Base-by-base conservation (phyloP, 2,797 vertebrate genomes). In the Bradypus variegatus region DNA sequence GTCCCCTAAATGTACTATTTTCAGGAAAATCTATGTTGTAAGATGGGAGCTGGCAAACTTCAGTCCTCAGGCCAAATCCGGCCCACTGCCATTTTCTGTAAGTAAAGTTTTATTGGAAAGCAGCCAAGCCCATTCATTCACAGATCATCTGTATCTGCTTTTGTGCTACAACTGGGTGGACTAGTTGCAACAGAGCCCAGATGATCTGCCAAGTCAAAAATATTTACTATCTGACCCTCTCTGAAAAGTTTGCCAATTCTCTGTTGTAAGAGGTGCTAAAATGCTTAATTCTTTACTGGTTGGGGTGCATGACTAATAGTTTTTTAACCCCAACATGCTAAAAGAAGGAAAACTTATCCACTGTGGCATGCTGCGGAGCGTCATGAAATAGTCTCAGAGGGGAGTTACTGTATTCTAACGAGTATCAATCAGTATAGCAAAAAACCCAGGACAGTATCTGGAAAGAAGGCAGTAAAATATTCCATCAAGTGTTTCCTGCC, bases 21-120 rank as follows among this genome's bases (percentile, higher is more conserved):
- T 92, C 94, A 93, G 94, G 92, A 94, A 92, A 64, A 83, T 62
- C 79, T 50, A 3, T 90, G 94, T 94, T n/a, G 93, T 86, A 94
- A 96, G 91, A 75, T n/a, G 14, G 64, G n/a, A 29, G 72, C 36
- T 31, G 10, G 81, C 73, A 80, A 90, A 88, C 64, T 27, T 12
- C 0, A 13, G 58, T 60, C 53, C 6, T 0, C 31, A 72, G 48
- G 88, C 89, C 94, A 88, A 80, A 77, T 21, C 75, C 81, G 27
- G 69, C 88, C 95, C 64, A 15, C 2, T 7, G 82, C 45, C 27
- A 73, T 70, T 86, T 65, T 93, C 86, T 93, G 92, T 95, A 89
- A 93, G 94, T 94, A 93, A 94, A 96, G 95, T 95, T 95, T 95
- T 95, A 94, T 95, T 91, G 95, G 96, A 75, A 55, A 10, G 0